Evolutionary conservation across 2,113 vertebrate genomes (phyloP).

Genomic region (Shinisaurus crocodilurus): DNA sequence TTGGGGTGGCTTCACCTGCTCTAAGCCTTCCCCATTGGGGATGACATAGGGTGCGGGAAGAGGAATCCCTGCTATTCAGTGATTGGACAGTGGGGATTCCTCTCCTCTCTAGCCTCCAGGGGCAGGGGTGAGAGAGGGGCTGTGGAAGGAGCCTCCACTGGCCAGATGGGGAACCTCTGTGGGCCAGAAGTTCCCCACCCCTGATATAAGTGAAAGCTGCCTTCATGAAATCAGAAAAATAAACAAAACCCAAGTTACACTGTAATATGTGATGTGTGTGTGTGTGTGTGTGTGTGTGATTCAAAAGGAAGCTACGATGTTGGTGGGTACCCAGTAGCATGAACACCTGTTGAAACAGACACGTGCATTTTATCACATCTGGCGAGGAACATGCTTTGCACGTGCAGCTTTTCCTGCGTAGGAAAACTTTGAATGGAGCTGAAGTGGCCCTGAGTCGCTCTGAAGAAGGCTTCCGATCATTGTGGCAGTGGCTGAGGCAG

Average conservation of each 20-base stretch:
- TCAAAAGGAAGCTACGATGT: neutral
- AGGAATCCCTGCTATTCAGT: no score
- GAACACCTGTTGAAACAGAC: neutral
- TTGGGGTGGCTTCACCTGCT: no score
- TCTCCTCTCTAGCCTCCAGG: no score
- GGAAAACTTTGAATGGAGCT: neutral
- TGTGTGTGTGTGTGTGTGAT: neutral
- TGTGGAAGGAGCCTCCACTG: no score
- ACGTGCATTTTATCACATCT: neutral
- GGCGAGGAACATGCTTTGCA: no score
- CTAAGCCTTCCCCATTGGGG: no score
- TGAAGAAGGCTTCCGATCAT: neutral
- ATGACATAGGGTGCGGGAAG: no score
- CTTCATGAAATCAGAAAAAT: neutral
- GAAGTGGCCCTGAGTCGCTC: neutral
- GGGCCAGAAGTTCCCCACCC: no score
- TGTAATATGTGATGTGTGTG: neutral
- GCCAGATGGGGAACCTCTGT: no score
- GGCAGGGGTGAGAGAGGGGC: no score
- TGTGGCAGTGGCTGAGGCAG: neutral
- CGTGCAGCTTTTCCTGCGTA: neutral
- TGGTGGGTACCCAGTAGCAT: neutral
- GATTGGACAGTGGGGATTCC: no score
- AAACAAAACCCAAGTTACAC: neutral
- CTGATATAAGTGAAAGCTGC: neutral